Percentiles rank a stretch among this genome's conserved stretches.
Evolutionary conservation across 2,888 invertebrate species (phyloP).

Genomic region (Cancer borealis): DNA sequence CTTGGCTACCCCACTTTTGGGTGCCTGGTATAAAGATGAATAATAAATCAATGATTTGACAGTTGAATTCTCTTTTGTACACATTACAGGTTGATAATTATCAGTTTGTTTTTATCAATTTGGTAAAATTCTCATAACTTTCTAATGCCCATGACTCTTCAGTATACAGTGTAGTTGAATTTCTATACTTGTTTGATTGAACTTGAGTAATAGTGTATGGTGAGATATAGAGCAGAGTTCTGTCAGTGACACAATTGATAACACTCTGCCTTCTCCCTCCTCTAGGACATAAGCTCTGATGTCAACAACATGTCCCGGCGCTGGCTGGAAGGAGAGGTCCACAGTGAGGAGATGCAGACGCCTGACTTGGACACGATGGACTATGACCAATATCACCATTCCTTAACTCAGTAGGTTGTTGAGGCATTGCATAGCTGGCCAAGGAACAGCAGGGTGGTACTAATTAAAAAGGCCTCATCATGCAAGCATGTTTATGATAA

Average conservation of each 20-base stretch:
- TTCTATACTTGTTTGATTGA: too few species aligned
- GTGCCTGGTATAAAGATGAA: too few species aligned
- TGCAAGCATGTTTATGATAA: not conserved
- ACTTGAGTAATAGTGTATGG: not conserved
- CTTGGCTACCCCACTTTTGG: too few species aligned
- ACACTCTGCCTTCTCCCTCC: not conserved
- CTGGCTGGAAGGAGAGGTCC: conserved; percentile 83
- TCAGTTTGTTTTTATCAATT: too few species aligned
- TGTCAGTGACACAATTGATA: not conserved
- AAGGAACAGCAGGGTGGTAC: not conserved
- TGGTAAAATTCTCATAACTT: too few species aligned
- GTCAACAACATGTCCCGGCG: conserved; percentile 84
- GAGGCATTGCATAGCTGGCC: not conserved
- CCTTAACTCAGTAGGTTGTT: conserved; percentile 88
- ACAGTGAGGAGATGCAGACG: conserved; percentile 82
- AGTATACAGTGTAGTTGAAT: too few species aligned
- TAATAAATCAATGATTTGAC: too few species aligned
- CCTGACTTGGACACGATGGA: conserved; percentile 91
- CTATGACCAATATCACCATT: conserved; percentile 90
- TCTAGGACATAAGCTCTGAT: conserved; percentile 84
- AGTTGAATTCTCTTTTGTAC: too few species aligned
- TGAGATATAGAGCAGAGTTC: not conserved
- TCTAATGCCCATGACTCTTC: too few species aligned
- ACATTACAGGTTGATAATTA: too few species aligned
- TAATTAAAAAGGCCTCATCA: not conserved